Base-by-base conservation (phyloP, 2,113 vertebrate species). In the Emberiza fucata region DNA sequence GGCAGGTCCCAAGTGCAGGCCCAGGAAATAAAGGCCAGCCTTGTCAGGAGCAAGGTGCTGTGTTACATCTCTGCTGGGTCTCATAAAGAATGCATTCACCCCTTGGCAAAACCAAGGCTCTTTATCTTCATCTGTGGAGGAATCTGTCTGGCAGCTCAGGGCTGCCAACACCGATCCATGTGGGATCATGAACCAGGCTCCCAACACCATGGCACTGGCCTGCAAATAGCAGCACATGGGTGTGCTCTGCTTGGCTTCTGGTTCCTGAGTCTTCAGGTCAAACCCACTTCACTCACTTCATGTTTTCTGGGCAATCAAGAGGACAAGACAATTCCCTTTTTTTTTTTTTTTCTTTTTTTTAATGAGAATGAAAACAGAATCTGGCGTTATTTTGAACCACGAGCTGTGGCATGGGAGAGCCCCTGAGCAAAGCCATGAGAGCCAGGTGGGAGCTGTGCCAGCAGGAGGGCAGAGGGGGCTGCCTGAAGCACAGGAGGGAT, bases 31-130 rank as follows among this genome's bases (percentile, higher is more conserved):
- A 96, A 96, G 70, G 61, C 61, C 73, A 42, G 84, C 68, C 90
- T 96, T 96, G 93, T 96, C 86, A 88, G 79, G 48, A 82, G 54
- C 75, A 83, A 95, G 96, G 95, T 92, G 93, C 94, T 75, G 83
- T 39, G 86, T 92, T 95, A 91, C 94, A 86, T 81, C 91, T 91
- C 94, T 83, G 42, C n/a, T 94, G 69, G 28, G 5, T 47, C 61
- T 89, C 65, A 95, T 96, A 95, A 96, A 66, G 90, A 92, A 95
- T 91, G 84, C 69, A 95, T 95, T 97, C 93, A 92, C 65, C 69
- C 93, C 35, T 91, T 92, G 95, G 95, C 96, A 91, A 86, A 91
- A 84, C 8, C 22, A 22, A 59, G 65, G 77, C 69, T 88, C 84
- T 95, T 96, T 84, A 95, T 94, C 93, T 91, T 89, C 87, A 81